phyloP scores from a whole-genome alignment of 2,113 vertebrate species.

The Emydura subglobosa region DNA sequence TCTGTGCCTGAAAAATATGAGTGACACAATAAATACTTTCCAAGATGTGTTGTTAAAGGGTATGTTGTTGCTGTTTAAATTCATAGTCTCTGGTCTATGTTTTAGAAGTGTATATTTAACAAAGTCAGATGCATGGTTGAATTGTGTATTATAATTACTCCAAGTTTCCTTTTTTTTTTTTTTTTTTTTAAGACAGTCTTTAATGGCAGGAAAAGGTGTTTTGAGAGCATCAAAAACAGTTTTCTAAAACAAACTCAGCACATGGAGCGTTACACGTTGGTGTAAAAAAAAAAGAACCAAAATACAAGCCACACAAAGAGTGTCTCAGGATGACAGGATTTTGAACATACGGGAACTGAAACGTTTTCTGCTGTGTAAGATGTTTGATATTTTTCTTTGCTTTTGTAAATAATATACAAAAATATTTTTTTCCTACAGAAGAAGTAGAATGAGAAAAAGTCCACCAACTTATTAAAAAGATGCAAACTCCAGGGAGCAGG shows the following conservation, averaged over 20 bases:
- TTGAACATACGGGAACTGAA: constrained; percentile 4
- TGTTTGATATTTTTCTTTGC: neutral
- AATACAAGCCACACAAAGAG: constrained; percentile 51
- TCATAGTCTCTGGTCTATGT: constrained; percentile 19
- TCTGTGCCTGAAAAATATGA: neutral
- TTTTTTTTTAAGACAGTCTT: constrained; percentile 39
- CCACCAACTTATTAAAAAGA: neutral
- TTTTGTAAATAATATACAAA: neutral
- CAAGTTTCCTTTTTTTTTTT: neutral
- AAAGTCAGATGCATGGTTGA: constrained; percentile 30
- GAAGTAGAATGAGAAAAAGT: constrained; percentile 12
- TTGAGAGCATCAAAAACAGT: constrained; percentile 75
- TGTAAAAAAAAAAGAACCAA: constrained; percentile 64
- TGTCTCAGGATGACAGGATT: constrained; percentile 43
- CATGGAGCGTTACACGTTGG: constrained; percentile 72
- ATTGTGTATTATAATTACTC: constrained; percentile 43
- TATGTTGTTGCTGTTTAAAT: constrained; percentile 19
- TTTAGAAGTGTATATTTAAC: constrained; percentile 35
- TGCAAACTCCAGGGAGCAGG: neutral
- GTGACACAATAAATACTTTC: constrained; percentile 27
- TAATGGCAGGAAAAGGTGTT: constrained; percentile 77
- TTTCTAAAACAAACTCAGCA: constrained; percentile 77
- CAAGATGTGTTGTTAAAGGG: constrained; percentile 11
- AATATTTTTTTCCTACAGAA: neutral
- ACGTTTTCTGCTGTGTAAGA: neutral